Percentiles rank a stretch among this genome's conserved stretches.
These are phyloP conservation scores for Drosophila setosimentum DNA, from an alignment of 2,888 invertebrate species.

Conservation along the genomic window DNA sequence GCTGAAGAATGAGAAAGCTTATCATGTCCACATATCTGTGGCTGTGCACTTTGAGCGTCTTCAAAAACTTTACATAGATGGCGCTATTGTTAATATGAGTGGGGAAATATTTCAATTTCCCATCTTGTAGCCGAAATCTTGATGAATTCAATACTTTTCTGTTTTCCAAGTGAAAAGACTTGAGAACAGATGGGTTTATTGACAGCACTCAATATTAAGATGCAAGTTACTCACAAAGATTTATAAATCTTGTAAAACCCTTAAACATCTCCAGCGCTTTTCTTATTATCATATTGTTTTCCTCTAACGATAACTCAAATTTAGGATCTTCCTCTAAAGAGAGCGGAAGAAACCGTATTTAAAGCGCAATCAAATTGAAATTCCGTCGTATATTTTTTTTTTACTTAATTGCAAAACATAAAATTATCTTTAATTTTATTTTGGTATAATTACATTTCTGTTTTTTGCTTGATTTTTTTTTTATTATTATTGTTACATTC, in stretches of 20 bases:
- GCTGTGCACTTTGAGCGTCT: neutral
- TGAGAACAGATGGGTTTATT: no score
- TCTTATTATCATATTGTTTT: neutral
- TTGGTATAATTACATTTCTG: conserved; percentile 75
- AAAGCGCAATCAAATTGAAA: conserved; percentile 7
- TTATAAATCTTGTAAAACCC: neutral
- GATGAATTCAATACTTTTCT: no score
- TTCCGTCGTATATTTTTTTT: conserved; percentile 21
- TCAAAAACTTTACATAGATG: neutral
- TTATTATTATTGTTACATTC: conserved; percentile 54
- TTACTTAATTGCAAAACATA: conserved; percentile 76
- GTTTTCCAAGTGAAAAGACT: no score
- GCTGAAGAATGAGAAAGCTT: neutral
- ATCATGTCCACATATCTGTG: neutral
- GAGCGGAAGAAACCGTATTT: conserved; percentile 5
- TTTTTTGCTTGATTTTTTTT: conserved; percentile 25
- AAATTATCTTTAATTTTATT: conserved; percentile 77
- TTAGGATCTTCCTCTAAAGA: neutral
- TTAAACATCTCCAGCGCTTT: neutral
- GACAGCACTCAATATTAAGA: neutral
- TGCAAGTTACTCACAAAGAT: neutral
- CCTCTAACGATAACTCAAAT: neutral
- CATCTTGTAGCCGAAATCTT: no score
- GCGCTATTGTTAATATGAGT: neutral
- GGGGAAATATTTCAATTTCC: neutral